These are phyloP conservation scores for Drosophila athabasca DNA, from an alignment of 1,140 invertebrate species.

Conservation along the genomic window DNA sequence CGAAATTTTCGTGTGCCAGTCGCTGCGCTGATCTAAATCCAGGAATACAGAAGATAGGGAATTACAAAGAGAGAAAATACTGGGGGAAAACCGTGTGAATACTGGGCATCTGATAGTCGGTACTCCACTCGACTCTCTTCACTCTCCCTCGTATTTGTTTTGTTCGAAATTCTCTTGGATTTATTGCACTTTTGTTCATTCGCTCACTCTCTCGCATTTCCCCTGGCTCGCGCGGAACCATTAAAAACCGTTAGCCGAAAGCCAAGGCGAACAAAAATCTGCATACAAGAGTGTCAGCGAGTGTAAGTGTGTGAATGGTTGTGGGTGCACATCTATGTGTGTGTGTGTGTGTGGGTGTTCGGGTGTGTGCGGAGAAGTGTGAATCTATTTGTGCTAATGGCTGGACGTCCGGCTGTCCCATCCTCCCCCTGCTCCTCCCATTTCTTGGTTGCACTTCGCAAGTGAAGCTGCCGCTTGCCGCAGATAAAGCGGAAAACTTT, in stretches of 20 bases:
- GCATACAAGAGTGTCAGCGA: conserved; percentile 39
- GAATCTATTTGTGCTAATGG: conserved; percentile 43
- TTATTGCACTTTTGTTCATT: conserved; percentile 76
- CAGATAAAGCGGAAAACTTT: conserved; percentile 68
- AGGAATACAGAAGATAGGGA: too few species aligned
- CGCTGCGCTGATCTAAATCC: too few species aligned
- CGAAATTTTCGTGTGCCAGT: too few species aligned
- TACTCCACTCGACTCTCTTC: conserved; percentile 1
- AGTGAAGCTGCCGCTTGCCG: conserved; percentile 35
- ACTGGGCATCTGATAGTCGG: too few species aligned
- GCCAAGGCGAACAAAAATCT: conserved; percentile 53
- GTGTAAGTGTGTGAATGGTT: too few species aligned
- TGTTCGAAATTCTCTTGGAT: conserved; percentile 58
- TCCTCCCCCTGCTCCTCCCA: neutral
- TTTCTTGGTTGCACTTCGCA: conserved; percentile 15
- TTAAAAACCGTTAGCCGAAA: conserved; percentile 39
- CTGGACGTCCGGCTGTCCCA: conserved; percentile 30
- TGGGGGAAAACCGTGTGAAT: too few species aligned
- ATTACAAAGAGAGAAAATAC: too few species aligned
- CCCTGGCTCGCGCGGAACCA: conserved; percentile 12
- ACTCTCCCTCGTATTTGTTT: conserved; percentile 1
- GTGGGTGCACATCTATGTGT: too few species aligned
- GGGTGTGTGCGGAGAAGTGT: conserved; percentile 7
- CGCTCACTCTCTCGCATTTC: neutral
- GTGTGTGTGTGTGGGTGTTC: too few species aligned